Evolutionary conservation across 2,113 vertebrate genomes (phyloP), one percentile per base, ranked within the genome.

Genomic region (Osmerus eperlanus): DNA sequence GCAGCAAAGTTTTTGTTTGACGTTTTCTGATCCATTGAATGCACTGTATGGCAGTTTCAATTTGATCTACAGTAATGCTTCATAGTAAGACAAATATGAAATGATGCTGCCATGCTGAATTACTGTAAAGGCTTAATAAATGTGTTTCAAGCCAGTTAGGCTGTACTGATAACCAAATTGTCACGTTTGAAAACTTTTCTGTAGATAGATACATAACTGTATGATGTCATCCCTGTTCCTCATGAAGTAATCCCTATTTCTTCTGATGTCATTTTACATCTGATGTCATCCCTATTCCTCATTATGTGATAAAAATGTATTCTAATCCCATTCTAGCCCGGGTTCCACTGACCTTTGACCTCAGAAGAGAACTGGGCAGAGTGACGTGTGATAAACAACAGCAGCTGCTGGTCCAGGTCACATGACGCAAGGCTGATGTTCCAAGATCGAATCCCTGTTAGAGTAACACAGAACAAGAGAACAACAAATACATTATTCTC

Each of bases 331-430:
- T 28, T 25, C 8, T 61, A 12, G 16, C 65, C 51, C 19, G n/a
- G 58, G 58, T 16, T 63, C 18, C 8, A 88, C 96, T 95, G 87
- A 99, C 97, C 97, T 99, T 90, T 96, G 87, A 97, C 92, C 86
- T 97, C 95, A n/a, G 95, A 93, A 63, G 97, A 99, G 92, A 99
- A 99, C 68, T 98, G 96, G 73, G 97, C 97, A 19, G 98, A 94
- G 77, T 99, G 97, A 25, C 96, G 86, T 0, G 94, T 94, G 74
- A 97, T 94, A 72, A 99, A 99, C 73, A 95, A 93, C 88, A 89
- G 94, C 82, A 99, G 90, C 56, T 98, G 93, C 85, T 94, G 92
- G 82, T 96, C 91, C 78, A 99, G 91, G 88, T 97, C 90, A 76
- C 95, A 96, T 76, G 83, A 82, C 7, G 89, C 85, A 52, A 93